Evolutionary conservation across 2,888 invertebrate species (phyloP).

Genomic region (Spodoptera littoralis): DNA sequence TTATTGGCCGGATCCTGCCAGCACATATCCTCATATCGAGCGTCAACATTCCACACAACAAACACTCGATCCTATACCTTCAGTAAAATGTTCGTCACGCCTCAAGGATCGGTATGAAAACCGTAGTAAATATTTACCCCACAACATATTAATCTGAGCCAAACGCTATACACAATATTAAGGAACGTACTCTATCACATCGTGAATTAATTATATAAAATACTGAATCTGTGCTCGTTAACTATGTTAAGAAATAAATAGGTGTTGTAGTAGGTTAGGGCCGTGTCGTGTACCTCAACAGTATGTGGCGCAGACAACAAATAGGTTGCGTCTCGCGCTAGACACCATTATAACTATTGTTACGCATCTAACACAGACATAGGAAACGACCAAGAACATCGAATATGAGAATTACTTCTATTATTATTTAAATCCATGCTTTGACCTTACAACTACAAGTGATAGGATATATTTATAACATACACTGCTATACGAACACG

Average conservation of each 20-base stretch:
- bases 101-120: background rate
- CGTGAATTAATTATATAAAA: conserved; percentile 41
- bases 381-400: conserved; percentile 32
- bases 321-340: conserved; percentile 3
- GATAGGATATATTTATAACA: conserved; percentile 9
- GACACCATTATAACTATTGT: conserved; percentile 22
- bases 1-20: too few relatives aligned
- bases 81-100: background rate
- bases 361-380: conserved; percentile 29
- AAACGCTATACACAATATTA: conserved; percentile 39
- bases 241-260: conserved; percentile 39
- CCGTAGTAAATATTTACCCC: conserved; percentile 15
- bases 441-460: conserved; percentile 24
- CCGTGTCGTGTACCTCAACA: conserved; percentile 17
- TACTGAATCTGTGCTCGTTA: conserved; percentile 50
- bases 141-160: conserved; percentile 36
- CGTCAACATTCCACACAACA: conserved; percentile 49
- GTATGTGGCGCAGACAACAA: conserved; percentile 6
- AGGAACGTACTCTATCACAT: conserved; percentile 56
- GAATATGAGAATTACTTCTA: conserved; percentile 38
- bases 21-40: conserved; percentile 24
- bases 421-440: conserved; percentile 28
- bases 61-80: conserved; percentile 39
- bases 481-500: conserved; percentile 17
- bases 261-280: conserved; percentile 8